Percentiles rank a stretch among this genome's conserved stretches.
Evolutionary conservation across 37 sponge, comb jelly and placozoan genomes (phyloP).

Genomic region (Agelas oroides): DNA sequence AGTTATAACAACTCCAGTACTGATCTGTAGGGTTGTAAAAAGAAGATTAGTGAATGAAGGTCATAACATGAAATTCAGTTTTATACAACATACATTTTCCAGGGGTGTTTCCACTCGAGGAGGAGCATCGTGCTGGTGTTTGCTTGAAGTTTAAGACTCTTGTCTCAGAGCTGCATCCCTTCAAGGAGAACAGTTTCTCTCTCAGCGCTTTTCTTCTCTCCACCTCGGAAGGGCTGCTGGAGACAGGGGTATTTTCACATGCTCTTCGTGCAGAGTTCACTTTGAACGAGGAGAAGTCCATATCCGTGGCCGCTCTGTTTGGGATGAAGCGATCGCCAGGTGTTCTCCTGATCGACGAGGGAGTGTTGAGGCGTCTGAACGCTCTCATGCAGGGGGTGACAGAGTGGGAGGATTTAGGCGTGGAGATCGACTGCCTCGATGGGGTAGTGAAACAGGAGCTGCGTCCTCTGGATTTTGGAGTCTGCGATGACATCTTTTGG

Average conservation of each 20-base stretch:
- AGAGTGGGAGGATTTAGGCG: too few relatives aligned
- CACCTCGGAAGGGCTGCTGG: not conserved
- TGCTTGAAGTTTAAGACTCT: constrained; percentile 42
- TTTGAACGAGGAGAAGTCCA: constrained; percentile 54
- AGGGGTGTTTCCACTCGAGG: not conserved
- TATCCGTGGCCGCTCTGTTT: constrained; percentile 53
- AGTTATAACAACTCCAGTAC: constrained; percentile 37
- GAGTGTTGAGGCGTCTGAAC: constrained; percentile 1
- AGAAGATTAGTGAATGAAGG: not conserved
- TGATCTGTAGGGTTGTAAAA: constrained; percentile 15
- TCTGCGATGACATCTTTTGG: not conserved
- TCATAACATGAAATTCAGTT: not conserved
- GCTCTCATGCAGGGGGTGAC: not conserved
- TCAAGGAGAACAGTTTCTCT: not conserved
- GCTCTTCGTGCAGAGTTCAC: not conserved
- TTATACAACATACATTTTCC: constrained; percentile 6
- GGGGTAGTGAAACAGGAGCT: too few relatives aligned
- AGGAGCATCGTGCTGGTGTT: constrained; percentile 2
- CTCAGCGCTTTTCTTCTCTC: constrained; percentile 4
- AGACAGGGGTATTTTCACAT: not conserved
- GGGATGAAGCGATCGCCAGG: constrained; percentile 77
- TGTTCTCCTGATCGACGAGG: constrained; percentile 13
- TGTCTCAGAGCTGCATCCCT: constrained; percentile 33
- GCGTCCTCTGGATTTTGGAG: too few relatives aligned
- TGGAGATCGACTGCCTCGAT: too few relatives aligned